phyloP scores from a whole-genome alignment of 2,113 vertebrate species.

The Piaya cayana region DNA sequence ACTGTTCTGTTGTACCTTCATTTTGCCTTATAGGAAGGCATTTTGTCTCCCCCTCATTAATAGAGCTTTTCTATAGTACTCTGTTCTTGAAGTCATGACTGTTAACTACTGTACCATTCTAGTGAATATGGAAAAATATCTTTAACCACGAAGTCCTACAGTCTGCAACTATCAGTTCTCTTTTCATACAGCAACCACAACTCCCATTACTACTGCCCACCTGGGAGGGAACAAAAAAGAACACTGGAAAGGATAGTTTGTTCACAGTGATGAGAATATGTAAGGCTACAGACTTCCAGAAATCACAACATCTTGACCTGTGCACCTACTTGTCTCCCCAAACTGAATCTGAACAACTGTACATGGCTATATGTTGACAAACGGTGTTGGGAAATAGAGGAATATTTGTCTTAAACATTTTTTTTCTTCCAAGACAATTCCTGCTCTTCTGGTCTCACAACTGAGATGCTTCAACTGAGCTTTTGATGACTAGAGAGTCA shows the following conservation, averaged over 20 bases:
- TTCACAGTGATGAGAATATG: background rate
- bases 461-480: background rate
- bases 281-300: background rate
- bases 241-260: background rate
- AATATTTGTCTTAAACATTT: background rate
- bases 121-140: background rate
- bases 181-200: background rate
- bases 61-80: background rate
- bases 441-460: background rate
- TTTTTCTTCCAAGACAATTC: background rate
- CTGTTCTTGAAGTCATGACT: background rate
- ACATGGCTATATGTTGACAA: background rate
- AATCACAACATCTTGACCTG: background rate
- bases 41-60: background rate
- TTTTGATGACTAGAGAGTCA: background rate
- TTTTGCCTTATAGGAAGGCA: background rate
- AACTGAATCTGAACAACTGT: background rate
- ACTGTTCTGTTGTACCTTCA: background rate
- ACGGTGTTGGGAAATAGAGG: accelerated
- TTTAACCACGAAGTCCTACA: background rate
- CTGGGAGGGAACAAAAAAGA: background rate
- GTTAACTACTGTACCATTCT: background rate
- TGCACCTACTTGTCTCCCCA: background rate
- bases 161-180: background rate
- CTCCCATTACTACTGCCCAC: background rate